A percentile compares a stretch with the other conserved stretches of the same genome.
These are phyloP conservation scores for Psephotus haematonotus DNA, from an alignment of 2,113 vertebrate genomes.

Conservation along the genomic window DNA sequence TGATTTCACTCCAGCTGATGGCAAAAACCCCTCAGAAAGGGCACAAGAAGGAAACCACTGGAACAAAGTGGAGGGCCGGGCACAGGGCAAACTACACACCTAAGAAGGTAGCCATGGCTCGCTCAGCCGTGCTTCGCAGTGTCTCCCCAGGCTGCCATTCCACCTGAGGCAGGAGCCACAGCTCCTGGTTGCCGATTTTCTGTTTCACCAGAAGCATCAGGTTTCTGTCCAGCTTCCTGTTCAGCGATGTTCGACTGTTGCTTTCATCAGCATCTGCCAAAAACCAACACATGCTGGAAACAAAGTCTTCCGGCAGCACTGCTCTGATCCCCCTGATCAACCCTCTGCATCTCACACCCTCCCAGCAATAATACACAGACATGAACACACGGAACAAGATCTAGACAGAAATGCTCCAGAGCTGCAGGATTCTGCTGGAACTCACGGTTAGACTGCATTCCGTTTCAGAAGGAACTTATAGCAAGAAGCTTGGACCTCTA, in stretches of 20 bases:
- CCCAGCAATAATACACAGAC: not conserved
- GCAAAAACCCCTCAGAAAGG: not conserved
- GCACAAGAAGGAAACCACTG: not conserved
- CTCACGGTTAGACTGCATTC: not conserved
- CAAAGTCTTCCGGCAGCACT: not conserved
- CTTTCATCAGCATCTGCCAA: slow-evolving; percentile 78
- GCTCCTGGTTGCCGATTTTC: slow-evolving; percentile 79
- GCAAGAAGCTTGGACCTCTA: not conserved
- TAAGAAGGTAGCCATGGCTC: slow-evolving; percentile 78
- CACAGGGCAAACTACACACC: slow-evolving; percentile 68
- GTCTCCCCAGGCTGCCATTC: slow-evolving; percentile 91
- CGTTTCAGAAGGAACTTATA: not conserved
- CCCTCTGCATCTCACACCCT: not conserved
- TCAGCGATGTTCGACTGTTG: slow-evolving; percentile 72
- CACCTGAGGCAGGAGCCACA: slow-evolving; percentile 91
- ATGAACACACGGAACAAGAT: rapidly evolving
- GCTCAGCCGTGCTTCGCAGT: slow-evolving; percentile 85
- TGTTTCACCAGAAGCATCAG: slow-evolving; percentile 87
- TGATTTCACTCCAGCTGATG: not conserved
- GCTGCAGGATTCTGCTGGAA: not conserved
- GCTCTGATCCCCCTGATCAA: not conserved
- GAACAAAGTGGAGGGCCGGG: not conserved
- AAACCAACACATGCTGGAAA: not conserved
- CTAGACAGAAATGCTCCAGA: not conserved
- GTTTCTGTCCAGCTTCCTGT: slow-evolving; percentile 84